phyloP scores from a whole-genome alignment of 2,113 vertebrate genomes.

The Mustela nigripes region DNA sequence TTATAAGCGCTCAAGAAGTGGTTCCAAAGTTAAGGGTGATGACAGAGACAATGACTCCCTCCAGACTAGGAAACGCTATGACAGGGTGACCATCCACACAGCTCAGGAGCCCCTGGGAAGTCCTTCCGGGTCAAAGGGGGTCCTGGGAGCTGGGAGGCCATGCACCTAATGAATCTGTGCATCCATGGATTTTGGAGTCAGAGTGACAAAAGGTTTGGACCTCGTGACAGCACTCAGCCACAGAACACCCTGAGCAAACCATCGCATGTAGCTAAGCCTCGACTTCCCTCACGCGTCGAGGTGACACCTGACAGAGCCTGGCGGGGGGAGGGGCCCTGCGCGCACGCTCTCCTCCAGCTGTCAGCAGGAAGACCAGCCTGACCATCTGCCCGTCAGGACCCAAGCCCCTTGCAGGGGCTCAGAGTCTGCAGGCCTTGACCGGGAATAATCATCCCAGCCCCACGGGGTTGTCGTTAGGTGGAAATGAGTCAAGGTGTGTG shows the following conservation, averaged over 20 bases:
- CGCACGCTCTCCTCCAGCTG: not conserved
- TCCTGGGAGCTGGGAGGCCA: not conserved
- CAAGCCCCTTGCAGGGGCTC: not conserved
- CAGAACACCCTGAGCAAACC: not conserved
- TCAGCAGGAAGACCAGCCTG: not conserved
- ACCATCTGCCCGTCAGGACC: not conserved
- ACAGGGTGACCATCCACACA: not conserved
- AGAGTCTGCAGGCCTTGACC: not conserved
- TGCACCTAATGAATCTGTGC: not conserved
- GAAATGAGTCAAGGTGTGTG: not conserved
- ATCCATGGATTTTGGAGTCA: not conserved
- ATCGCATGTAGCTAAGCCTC: not conserved
- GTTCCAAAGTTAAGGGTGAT: not conserved
- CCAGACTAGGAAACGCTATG: not conserved
- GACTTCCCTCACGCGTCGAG: not conserved
- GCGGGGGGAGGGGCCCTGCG: not conserved
- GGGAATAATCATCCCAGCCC: not conserved
- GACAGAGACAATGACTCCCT: not conserved
- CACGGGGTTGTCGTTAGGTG: fast-evolving
- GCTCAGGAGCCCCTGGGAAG: not conserved
- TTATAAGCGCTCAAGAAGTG: not conserved
- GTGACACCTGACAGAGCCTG: not conserved
- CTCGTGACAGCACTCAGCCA: not conserved
- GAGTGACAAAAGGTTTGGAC: not conserved
- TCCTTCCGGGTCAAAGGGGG: not conserved